phyloP scores from a whole-genome alignment of 2,797 vertebrate species.

The Malacoraja senta region DNA sequence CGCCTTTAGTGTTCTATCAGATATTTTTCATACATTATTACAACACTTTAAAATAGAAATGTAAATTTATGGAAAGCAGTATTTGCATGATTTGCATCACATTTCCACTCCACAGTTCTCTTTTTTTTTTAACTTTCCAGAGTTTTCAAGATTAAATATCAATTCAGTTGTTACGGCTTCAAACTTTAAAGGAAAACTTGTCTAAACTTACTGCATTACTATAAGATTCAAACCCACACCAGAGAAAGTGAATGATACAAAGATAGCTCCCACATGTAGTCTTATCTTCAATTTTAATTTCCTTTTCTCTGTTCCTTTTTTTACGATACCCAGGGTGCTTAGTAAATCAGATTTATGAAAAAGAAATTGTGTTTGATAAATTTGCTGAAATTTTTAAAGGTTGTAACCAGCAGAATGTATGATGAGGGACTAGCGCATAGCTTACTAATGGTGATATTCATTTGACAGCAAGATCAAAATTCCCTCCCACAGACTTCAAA shows the following conservation, averaged over 20 bases:
- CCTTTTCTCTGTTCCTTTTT: background rate
- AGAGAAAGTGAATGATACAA: background rate
- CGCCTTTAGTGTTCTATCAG: background rate
- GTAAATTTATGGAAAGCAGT: background rate
- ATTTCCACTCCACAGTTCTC: background rate
- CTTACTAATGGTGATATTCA: no score
- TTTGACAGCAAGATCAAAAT: no score
- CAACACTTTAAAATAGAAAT: background rate
- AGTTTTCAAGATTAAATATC: background rate
- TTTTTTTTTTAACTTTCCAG: slow-evolving; percentile 1
- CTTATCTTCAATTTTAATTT: background rate
- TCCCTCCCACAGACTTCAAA: no score
- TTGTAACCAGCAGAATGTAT: no score
- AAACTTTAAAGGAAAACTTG: background rate
- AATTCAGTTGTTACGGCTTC: background rate
- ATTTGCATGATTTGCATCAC: background rate
- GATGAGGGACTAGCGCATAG: no score
- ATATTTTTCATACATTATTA: background rate
- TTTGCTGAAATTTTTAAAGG: no score
- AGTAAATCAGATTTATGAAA: no score
- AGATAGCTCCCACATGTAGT: background rate
- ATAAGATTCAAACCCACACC: background rate
- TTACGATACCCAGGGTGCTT: background rate
- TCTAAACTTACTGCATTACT: background rate
- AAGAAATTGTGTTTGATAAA: no score